A percentile compares a stretch with the other conserved stretches of the same genome.
Evolutionary conservation across 2,113 vertebrate species (phyloP).

Genomic region (Petaurus breviceps): DNA sequence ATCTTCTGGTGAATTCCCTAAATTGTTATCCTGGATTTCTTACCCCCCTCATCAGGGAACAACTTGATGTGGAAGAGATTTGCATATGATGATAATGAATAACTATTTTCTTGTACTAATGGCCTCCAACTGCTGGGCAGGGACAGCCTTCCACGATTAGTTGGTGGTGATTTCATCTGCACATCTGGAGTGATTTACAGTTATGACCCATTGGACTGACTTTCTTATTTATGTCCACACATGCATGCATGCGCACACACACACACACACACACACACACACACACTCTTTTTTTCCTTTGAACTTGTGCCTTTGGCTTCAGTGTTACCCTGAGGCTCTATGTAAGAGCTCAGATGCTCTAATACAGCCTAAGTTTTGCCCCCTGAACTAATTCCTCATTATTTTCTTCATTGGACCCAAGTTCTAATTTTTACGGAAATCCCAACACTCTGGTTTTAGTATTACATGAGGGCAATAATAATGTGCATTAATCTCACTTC

Average conservation of each 20-base stretch:
- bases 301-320: background rate
- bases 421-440: background rate
- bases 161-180: background rate
- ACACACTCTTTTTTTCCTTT: background rate
- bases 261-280: background rate
- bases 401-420: background rate
- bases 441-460: background rate
- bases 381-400: background rate
- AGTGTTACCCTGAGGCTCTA: background rate
- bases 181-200: background rate
- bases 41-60: background rate
- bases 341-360: background rate
- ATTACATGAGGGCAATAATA: background rate
- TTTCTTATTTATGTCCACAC: background rate
- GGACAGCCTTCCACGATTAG: background rate
- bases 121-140: background rate
- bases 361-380: background rate
- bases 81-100: background rate
- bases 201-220: background rate
- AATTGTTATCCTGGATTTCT: background rate
- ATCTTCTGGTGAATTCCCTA: background rate
- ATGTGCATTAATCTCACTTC: background rate
- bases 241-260: background rate
- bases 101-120: background rate
- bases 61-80: background rate